A percentile compares a stretch with the other conserved stretches of the same genome.
Conservation (phyloP, 2,797 vertebrate species). For the Cossypha dichroa region DNA sequence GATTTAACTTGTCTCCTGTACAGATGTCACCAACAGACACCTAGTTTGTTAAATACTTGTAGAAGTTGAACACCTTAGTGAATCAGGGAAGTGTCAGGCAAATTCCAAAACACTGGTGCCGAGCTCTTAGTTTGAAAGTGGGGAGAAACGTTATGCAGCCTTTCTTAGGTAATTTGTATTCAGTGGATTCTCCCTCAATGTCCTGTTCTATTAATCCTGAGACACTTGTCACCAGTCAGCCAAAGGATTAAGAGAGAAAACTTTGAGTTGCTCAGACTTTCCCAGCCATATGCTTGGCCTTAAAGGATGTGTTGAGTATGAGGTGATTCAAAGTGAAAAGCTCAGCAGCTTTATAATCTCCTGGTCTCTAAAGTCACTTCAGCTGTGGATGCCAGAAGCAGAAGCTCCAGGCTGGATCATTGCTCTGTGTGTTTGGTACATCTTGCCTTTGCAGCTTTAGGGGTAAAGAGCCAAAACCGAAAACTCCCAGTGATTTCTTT, state of each 20-base stretch:
- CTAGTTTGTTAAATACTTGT: not conserved
- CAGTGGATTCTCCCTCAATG: not conserved
- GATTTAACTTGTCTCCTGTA: not conserved
- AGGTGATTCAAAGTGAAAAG: conserved; percentile 45
- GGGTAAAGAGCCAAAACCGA: conserved; percentile 1
- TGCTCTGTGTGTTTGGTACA: not conserved
- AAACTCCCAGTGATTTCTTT: conserved; percentile 31
- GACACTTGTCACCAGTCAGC: conserved; percentile 32
- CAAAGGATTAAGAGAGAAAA: conserved; percentile 46
- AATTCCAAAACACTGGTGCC: not conserved
- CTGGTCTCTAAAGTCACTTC: conserved; percentile 11
- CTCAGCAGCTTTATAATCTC: conserved; percentile 46
- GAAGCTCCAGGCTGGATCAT: not conserved
- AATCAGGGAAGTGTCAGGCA: not conserved
- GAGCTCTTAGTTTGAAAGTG: not conserved
- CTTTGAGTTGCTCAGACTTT: conserved; percentile 40
- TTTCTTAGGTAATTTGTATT: conserved; percentile 26
- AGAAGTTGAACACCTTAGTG: not conserved
- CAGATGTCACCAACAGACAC: not conserved
- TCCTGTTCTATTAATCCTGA: conserved; percentile 37
- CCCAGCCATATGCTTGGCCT: conserved; percentile 26
- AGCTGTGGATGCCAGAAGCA: not conserved
- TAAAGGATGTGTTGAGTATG: conserved; percentile 27
- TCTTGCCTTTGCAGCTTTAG: not conserved
- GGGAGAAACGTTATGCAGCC: not conserved